These are phyloP conservation scores for Thalpophila matura DNA, from an alignment of 2,888 invertebrate genomes.

Conservation along the genomic window DNA sequence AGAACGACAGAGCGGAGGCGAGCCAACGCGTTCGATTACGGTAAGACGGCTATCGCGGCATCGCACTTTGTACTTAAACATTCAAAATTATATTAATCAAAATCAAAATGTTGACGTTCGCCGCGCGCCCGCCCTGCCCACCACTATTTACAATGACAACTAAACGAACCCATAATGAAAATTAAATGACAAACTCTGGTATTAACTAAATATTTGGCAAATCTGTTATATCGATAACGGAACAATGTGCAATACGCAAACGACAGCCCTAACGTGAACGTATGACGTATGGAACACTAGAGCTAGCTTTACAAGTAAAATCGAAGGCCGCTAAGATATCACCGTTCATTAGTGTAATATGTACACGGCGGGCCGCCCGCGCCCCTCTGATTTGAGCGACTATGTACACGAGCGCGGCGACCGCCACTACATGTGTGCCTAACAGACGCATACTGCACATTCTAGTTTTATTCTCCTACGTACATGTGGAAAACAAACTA, in stretches of 20 bases:
- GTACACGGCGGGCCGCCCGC: slow-evolving; percentile 76
- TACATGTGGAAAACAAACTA: slow-evolving; percentile 47
- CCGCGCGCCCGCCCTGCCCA: slow-evolving; percentile 71
- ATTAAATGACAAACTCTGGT: slow-evolving; percentile 75
- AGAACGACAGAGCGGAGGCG: slow-evolving; percentile 67
- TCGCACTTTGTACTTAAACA: slow-evolving; percentile 79
- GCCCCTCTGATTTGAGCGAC: slow-evolving; percentile 71
- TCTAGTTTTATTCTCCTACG: slow-evolving; percentile 33
- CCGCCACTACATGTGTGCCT: slow-evolving; percentile 25
- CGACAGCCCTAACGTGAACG: slow-evolving; percentile 72
- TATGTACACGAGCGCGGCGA: slow-evolving; percentile 76
- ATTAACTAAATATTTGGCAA: slow-evolving; percentile 88
- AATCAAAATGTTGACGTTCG: slow-evolving; percentile 69
- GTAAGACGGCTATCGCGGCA: slow-evolving; percentile 67
- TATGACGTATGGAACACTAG: slow-evolving; percentile 80
- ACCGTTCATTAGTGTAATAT: slow-evolving; percentile 89
- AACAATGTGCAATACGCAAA: slow-evolving; percentile 75
- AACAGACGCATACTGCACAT: slow-evolving; percentile 48
- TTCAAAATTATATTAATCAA: slow-evolving; percentile 67
- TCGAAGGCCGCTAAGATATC: slow-evolving; percentile 91
- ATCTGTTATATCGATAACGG: slow-evolving; percentile 72
- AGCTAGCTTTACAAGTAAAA: slow-evolving; percentile 90
- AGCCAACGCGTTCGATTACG: slow-evolving; percentile 65
- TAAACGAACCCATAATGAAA: slow-evolving; percentile 77
- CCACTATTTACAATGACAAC: slow-evolving; percentile 84